Conservation (phyloP, 2,113 vertebrate species). For the Plecturocebus donacophilus region DNA sequence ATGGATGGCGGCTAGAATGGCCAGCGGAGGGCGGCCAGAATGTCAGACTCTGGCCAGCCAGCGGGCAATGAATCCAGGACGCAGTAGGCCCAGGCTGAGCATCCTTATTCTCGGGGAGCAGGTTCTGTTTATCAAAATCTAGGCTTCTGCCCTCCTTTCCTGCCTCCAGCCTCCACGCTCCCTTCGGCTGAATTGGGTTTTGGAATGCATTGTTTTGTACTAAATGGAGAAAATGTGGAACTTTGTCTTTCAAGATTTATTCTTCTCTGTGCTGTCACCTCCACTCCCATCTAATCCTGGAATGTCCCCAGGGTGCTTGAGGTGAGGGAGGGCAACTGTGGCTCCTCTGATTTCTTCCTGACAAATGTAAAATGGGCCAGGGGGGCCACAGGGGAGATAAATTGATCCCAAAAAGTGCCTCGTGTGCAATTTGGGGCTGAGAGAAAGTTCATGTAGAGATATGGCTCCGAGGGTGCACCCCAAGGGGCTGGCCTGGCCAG, state of each 20-base stretch:
- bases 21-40: background rate
- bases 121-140: background rate
- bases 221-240: background rate
- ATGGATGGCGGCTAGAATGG: background rate
- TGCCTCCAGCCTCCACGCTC: background rate
- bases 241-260: slow-evolving; percentile 68
- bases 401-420: slow-evolving; percentile 39
- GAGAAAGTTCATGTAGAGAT: background rate
- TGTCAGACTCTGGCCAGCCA: background rate
- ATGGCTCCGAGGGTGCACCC: background rate
- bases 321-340: slow-evolving; percentile 44
- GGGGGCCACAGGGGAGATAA: slow-evolving; percentile 18
- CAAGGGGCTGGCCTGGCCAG: background rate
- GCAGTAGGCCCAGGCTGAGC: background rate
- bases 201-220: slow-evolving; percentile 26
- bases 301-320: background rate
- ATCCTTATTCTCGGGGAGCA: background rate
- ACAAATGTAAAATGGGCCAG: slow-evolving; percentile 63
- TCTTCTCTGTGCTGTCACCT: slow-evolving; percentile 53
- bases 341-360: slow-evolving; percentile 63
- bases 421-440: background rate
- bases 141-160: background rate
- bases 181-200: background rate
- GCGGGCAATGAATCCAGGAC: background rate
- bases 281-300: slow-evolving; percentile 25